These are phyloP conservation scores for Heterohyrax brucei DNA, from an alignment of 2,797 vertebrate species.

Conservation along the genomic window DNA sequence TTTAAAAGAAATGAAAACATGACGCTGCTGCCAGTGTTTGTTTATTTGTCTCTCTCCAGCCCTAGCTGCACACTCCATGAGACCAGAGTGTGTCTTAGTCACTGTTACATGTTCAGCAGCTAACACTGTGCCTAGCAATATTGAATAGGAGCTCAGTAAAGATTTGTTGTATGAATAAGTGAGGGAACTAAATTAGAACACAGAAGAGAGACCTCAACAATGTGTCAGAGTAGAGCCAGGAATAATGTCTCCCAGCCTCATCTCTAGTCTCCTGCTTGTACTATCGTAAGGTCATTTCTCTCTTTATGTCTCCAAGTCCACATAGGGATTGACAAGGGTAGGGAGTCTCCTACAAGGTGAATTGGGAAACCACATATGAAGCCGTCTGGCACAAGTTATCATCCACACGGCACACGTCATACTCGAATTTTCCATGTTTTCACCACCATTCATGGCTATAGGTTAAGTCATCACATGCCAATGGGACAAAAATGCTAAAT, in stretches of 20 bases:
- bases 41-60: conserved; percentile 10
- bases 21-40: not conserved
- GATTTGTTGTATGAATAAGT: not conserved
- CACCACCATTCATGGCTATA: not conserved
- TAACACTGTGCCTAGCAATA: not conserved
- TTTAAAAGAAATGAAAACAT: not conserved
- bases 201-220: not conserved
- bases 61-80: not conserved
- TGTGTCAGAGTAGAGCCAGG: not conserved
- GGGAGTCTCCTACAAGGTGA: not conserved
- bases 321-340: not conserved
- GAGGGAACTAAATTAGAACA: conserved; percentile 25
- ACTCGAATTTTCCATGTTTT: not conserved
- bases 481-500: not conserved
- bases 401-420: not conserved
- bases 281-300: not conserved
- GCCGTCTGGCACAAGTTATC: not conserved
- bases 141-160: conserved; percentile 4
- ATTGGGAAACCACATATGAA: conserved; percentile 2
- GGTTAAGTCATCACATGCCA: conserved; percentile 1
- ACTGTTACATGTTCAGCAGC: not conserved
- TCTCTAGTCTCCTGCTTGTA: not conserved
- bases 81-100: not conserved
- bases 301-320: not conserved
- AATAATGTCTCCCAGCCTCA: not conserved